Evolutionary conservation across 2,113 vertebrate species (phyloP).

Genomic region (Motacilla alba): DNA sequence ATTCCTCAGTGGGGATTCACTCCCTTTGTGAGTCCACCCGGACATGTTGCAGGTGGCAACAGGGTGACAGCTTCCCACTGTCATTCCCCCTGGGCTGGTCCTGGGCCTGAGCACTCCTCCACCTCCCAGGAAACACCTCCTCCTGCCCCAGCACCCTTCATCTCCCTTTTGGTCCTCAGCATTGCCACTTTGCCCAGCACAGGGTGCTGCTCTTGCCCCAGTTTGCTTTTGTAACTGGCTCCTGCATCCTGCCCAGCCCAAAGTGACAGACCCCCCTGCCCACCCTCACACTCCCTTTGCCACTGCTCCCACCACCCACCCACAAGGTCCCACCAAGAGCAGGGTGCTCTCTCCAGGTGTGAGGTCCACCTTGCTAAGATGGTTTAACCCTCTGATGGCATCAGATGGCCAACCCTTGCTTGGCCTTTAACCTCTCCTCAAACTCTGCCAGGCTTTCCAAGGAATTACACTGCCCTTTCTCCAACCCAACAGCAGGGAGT

Average conservation of each 20-base stretch:
- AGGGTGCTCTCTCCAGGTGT: not conserved
- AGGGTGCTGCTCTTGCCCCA: not conserved
- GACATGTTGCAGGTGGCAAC: not conserved
- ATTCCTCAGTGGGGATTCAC: not conserved
- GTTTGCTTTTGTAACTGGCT: not conserved
- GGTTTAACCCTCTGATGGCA: not conserved
- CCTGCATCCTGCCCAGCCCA: not conserved
- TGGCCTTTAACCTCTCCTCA: not conserved
- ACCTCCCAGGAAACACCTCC: not conserved
- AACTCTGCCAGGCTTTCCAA: not conserved
- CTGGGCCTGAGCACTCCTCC: not conserved
- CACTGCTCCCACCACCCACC: not conserved
- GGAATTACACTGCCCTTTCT: not conserved
- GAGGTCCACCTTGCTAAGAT: not conserved
- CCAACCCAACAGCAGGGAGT: not conserved
- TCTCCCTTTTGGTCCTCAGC: not conserved
- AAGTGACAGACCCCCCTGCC: not conserved
- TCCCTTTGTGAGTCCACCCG: not conserved
- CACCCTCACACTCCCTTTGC: rapidly evolving
- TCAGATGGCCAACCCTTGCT: not conserved
- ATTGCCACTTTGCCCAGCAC: rapidly evolving
- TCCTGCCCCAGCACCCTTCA: not conserved
- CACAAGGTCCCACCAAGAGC: not conserved
- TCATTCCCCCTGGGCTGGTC: not conserved
- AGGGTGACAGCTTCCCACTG: rapidly evolving